phyloP scores from a whole-genome alignment of 2,888 invertebrate species.

The Odontocerum albicorne region DNA sequence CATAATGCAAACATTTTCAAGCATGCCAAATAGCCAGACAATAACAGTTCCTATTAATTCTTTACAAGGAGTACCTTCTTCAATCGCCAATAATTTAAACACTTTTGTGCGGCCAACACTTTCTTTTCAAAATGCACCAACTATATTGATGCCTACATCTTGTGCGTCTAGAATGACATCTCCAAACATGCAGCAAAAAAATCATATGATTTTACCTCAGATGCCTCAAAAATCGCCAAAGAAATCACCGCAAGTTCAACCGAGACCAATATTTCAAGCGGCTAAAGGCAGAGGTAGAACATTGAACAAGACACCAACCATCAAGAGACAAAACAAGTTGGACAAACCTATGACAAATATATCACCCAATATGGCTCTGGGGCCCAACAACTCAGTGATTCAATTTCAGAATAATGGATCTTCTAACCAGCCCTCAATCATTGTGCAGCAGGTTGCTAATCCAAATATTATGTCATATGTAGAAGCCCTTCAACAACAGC shows the following conservation, averaged over 20 bases:
- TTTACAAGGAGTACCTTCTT: slow-evolving; percentile 53
- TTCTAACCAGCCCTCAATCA: slow-evolving; percentile 64
- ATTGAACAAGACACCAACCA: slow-evolving; percentile 52
- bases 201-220: slow-evolving; percentile 52
- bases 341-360: slow-evolving; percentile 55
- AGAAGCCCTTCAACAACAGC: slow-evolving; percentile 69
- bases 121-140: slow-evolving; percentile 48
- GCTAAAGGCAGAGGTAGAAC: slow-evolving; percentile 52
- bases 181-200: slow-evolving; percentile 52
- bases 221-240: slow-evolving; percentile 54
- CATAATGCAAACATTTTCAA: slow-evolving; percentile 50
- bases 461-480: slow-evolving; percentile 68
- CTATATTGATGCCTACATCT: slow-evolving; percentile 54
- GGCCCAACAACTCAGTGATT: slow-evolving; percentile 56
- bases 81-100: slow-evolving; percentile 49
- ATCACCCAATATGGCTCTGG: slow-evolving; percentile 49
- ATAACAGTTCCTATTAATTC: slow-evolving; percentile 55
- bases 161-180: slow-evolving; percentile 51
- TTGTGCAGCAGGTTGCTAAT: slow-evolving; percentile 66
- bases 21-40: slow-evolving; percentile 56
- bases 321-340: slow-evolving; percentile 54
- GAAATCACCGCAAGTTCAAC: slow-evolving; percentile 54
- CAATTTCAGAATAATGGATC: slow-evolving; percentile 60
- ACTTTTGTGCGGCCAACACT: slow-evolving; percentile 56
- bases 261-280: slow-evolving; percentile 55